A percentile compares a stretch with the other conserved stretches of the same genome.
phyloP scores from a whole-genome alignment of 2,797 vertebrate genomes.

The Chelmon rostratus region DNA sequence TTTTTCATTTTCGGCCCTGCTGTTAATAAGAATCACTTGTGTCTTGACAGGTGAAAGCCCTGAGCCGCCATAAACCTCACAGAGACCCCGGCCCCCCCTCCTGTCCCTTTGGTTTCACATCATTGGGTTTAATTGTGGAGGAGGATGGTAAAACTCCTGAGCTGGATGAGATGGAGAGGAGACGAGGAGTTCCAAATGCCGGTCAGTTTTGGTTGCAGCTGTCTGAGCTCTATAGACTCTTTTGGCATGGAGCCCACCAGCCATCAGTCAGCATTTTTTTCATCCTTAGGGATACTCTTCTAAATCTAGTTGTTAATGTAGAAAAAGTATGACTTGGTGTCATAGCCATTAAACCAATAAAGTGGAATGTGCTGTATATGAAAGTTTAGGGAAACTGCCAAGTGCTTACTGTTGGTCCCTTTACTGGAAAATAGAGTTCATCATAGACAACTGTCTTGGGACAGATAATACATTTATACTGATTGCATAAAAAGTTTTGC shows the following conservation, averaged over 20 bases:
- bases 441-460: conserved; percentile 27
- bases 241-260: conserved; percentile 5
- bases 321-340: conserved; percentile 32
- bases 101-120: conserved; percentile 61
- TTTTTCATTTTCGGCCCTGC: conserved; percentile 59
- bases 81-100: conserved; percentile 25
- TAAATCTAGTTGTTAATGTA: conserved; percentile 12
- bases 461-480: conserved; percentile 33
- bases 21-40: conserved; percentile 75
- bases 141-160: conserved; percentile 73
- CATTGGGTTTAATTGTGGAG: conserved; percentile 76
- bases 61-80: conserved; percentile 68
- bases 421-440: conserved; percentile 27
- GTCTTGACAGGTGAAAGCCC: conserved; percentile 69
- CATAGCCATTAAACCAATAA: conserved; percentile 13
- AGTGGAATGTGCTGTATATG: neutral
- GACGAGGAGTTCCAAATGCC: neutral
- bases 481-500: conserved; percentile 25
- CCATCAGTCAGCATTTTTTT: conserved; percentile 31
- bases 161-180: conserved; percentile 63
- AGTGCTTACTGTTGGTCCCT: conserved; percentile 16
- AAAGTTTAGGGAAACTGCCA: conserved; percentile 9
- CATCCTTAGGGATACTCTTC: neutral
- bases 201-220: conserved; percentile 19
- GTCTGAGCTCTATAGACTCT: conserved; percentile 8